Percentiles rank a stretch among this genome's conserved stretches.
Conservation (phyloP, 2,113 vertebrate genomes). For the Trichomycterus rosablanca region DNA sequence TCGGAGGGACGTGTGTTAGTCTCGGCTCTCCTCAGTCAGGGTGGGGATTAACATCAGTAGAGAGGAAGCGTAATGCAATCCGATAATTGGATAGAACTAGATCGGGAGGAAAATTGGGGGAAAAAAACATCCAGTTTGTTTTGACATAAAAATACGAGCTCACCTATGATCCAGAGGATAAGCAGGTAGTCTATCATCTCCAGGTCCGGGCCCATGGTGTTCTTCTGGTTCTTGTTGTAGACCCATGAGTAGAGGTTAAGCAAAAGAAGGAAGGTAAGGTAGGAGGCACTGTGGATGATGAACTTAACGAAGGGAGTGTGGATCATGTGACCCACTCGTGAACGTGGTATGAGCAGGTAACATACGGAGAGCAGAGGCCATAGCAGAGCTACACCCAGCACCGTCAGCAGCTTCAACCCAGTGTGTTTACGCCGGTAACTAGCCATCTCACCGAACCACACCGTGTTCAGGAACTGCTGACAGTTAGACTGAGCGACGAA, state of each 20-base stretch:
- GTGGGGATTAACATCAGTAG: no score
- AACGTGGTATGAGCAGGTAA: slow-evolving; percentile 92
- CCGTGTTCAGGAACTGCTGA: slow-evolving; percentile 97
- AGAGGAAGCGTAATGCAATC: no score
- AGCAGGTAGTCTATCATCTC: slow-evolving; percentile 95
- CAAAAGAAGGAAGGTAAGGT: slow-evolving; percentile 91
- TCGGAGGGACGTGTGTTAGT: no score
- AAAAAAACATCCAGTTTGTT: no score
- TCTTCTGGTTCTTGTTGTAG: slow-evolving; percentile 92
- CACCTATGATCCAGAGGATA: slow-evolving; percentile 96
- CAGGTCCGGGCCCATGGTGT: slow-evolving; percentile 90
- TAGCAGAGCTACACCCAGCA: slow-evolving; percentile 84
- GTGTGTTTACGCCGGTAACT: slow-evolving; percentile 95
- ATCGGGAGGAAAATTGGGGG: no score
- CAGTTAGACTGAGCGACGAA: slow-evolving; percentile 98
- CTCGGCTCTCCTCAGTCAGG: no score
- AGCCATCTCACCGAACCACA: slow-evolving; percentile 98
- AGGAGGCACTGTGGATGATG: slow-evolving; percentile 97
- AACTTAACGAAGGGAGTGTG: slow-evolving; percentile 98
- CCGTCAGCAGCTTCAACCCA: slow-evolving; percentile 90
- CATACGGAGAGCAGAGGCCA: slow-evolving; percentile 93
- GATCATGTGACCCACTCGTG: slow-evolving; percentile 91
- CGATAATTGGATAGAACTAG: no score
- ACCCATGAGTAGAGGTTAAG: slow-evolving; percentile 97
- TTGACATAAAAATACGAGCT: no score